phyloP scores from a whole-genome alignment of 2,113 vertebrate genomes.

The Echinops telfairi region DNA sequence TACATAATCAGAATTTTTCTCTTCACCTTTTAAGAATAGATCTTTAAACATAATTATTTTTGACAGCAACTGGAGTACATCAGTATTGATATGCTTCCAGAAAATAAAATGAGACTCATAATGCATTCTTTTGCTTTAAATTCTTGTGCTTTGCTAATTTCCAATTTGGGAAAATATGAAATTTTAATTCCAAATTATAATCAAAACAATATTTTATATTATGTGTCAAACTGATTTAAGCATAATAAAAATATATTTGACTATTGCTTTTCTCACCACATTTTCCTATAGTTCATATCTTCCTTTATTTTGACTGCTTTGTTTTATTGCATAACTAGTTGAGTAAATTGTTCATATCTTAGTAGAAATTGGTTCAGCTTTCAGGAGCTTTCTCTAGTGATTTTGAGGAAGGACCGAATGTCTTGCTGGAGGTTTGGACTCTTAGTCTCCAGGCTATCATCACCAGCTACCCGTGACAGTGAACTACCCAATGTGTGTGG shows the following conservation, averaged over 20 bases:
- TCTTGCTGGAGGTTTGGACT: not conserved
- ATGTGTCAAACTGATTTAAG: constrained; percentile 17
- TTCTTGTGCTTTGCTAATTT: constrained; percentile 26
- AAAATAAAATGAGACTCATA: not conserved
- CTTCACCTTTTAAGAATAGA: not conserved
- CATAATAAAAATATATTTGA: not conserved
- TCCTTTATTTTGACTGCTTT: not conserved
- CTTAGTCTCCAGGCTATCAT: not conserved
- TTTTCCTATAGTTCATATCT: not conserved
- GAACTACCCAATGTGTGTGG: not conserved
- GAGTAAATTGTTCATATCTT: not conserved
- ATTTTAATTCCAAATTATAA: constrained; percentile 27
- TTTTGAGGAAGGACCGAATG: not conserved
- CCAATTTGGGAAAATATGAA: not conserved
- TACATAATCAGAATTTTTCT: constrained; percentile 39
- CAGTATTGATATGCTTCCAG: constrained; percentile 1
- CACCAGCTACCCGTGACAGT: not conserved
- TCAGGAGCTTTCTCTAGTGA: not conserved
- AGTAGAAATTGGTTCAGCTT: not conserved
- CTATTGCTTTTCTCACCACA: not conserved
- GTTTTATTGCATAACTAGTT: not conserved
- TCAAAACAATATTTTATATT: not conserved
- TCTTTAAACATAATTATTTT: constrained; percentile 56
- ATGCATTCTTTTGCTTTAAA: not conserved
- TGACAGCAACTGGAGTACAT: not conserved